A percentile compares a stretch with the other conserved stretches of the same genome.
Evolutionary conservation across 2,113 vertebrate genomes (phyloP).

Genomic region (Limnothrissa miodon): DNA sequence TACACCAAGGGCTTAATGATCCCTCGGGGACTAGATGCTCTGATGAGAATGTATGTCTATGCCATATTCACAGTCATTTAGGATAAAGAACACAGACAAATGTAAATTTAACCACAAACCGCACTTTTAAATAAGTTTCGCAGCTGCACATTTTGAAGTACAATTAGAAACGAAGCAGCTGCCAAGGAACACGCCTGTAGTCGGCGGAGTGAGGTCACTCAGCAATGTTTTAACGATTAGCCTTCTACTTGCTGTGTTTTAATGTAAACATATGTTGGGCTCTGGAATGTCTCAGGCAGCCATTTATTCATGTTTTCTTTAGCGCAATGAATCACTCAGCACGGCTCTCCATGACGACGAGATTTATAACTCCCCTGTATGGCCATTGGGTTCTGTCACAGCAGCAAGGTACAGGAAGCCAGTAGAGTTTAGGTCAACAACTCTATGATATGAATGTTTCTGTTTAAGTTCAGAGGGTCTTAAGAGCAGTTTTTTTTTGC

Average conservation of each 20-base stretch:
- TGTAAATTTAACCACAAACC: neutral
- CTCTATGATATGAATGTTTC: neutral
- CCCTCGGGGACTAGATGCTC: neutral
- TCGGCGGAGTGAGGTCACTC: neutral
- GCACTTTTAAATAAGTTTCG: neutral
- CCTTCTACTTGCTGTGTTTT: neutral
- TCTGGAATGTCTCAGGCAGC: neutral
- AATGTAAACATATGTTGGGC: neutral
- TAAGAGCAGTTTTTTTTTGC: neutral
- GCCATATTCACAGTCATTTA: neutral
- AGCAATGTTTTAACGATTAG: neutral
- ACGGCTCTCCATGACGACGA: neutral
- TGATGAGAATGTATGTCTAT: neutral
- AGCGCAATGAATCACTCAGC: neutral
- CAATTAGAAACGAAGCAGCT: neutral
- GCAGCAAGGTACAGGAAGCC: neutral
- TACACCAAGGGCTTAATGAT: neutral
- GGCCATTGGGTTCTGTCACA: neutral
- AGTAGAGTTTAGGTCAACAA: slow-evolving; percentile 9
- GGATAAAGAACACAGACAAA: neutral
- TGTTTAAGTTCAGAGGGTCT: slow-evolving; percentile 3
- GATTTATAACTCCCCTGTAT: neutral
- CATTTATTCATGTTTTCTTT: slow-evolving; percentile 14
- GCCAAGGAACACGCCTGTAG: neutral
- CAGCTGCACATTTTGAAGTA: neutral